Conservation (phyloP, 2,797 vertebrate genomes). For the Pachyuromys duprasi region DNA sequence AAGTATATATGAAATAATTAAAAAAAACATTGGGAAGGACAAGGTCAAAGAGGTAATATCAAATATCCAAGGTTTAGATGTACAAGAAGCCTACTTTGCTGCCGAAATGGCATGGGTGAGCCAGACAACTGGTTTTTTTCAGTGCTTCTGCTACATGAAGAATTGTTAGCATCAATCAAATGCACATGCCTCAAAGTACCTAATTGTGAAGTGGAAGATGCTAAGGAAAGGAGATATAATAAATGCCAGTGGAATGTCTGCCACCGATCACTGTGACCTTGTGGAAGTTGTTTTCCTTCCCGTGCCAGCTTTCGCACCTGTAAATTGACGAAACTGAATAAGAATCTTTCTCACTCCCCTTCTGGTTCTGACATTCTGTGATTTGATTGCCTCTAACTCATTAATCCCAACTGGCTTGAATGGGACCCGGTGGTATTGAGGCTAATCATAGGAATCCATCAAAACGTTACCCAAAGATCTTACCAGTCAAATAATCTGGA, state of each 20-base stretch:
- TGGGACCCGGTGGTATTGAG: conserved; percentile 56
- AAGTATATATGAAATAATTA: conserved; percentile 35
- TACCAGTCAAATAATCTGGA: neutral
- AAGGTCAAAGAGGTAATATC: neutral
- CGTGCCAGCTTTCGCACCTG: conserved; percentile 48
- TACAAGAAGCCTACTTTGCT: neutral
- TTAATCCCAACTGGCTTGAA: conserved; percentile 66
- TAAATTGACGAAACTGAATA: conserved; percentile 41
- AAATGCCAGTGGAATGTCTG: conserved; percentile 21
- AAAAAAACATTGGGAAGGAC: neutral
- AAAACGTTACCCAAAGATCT: conserved; percentile 57
- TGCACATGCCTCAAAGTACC: neutral
- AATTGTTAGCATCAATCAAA: neutral
- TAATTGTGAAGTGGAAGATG: conserved; percentile 26
- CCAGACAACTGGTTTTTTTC: neutral
- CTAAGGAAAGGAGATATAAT: neutral
- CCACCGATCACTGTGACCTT: conserved; percentile 57
- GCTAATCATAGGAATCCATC: conserved; percentile 71
- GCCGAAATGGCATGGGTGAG: neutral
- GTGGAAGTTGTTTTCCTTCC: conserved; percentile 60
- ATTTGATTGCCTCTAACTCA: conserved; percentile 63
- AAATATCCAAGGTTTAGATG: neutral
- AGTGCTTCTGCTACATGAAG: neutral
- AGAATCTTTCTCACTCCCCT: conserved; percentile 23
- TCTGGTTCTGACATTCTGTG: conserved; percentile 33